Base-by-base conservation (phyloP, 2,888 invertebrate genomes). In the Branchellion lobata region DNA sequence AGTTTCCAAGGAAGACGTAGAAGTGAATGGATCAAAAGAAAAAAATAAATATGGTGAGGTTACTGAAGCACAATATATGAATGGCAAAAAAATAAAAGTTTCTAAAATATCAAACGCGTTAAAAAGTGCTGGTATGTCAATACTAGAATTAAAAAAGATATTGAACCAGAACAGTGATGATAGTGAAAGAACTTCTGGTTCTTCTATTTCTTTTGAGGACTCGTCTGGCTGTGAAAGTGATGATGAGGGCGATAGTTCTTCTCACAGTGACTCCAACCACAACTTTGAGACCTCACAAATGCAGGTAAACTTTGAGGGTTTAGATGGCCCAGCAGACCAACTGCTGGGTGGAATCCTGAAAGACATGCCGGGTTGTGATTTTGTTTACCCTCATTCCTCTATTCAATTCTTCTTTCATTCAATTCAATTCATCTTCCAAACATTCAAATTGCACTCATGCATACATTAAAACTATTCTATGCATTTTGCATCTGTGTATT, bases 41-140 rank as follows among this genome's bases (percentile, higher is more conserved):
- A 14, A 14, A 40, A 40, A 14, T 40, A 40, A 40, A 14, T n/a
- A n/a, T n/a, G n/a, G n/a, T n/a, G n/a, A n/a, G n/a, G n/a, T n/a
- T n/a, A n/a, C n/a, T n/a, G n/a, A n/a, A n/a, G n/a, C n/a, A n/a
- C n/a, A n/a, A n/a, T n/a, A n/a, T n/a, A n/a, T n/a, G n/a, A n/a
- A n/a, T n/a, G 14, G 14, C 40, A 40, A 40, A 40, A 8, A 5
- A 8, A n/a, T 14, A 18, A 18, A 57, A 57, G 24, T 24, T n/a
- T 57, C 61, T 14, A 57, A 57, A n/a, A 57, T 57, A 3, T 57
- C 61, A 18, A 24, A 57, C 24, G 24, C 24, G 14, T n/a, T 57
- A 8, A n/a, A 57, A n/a, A 57, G 61, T 57, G 61, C 61, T 24
- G 61, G 61, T 5, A 57, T 57, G 61, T 57, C 61, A 5, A 57